Conservation (phyloP, 2,797 vertebrate species). For the Lerista edwardsae region DNA sequence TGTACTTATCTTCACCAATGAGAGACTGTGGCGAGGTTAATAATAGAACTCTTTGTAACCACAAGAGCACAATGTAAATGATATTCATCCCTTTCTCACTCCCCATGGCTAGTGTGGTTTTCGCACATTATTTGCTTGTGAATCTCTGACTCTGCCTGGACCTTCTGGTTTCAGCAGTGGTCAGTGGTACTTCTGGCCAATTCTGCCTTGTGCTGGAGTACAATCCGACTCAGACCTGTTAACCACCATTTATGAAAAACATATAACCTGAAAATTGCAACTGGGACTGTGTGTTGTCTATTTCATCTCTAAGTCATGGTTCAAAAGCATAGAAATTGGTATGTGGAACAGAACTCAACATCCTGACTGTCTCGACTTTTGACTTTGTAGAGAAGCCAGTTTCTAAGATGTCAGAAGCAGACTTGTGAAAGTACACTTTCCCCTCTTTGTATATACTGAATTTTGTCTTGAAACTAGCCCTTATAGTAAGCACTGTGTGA, state of each 20-base stretch:
- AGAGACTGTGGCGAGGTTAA: background rate
- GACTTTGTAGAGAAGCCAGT: background rate
- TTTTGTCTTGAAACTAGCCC: no score
- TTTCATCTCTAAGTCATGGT: background rate
- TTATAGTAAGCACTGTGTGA: no score
- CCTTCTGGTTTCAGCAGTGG: background rate
- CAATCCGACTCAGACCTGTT: background rate
- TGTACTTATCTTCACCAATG: background rate
- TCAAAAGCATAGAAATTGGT: background rate
- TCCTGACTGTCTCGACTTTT: background rate
- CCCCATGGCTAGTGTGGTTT: constrained; percentile 22
- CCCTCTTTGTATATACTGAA: no score
- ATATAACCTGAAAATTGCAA: background rate
- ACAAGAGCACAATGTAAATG: background rate
- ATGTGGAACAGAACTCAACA: background rate
- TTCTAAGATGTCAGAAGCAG: background rate
- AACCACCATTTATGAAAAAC: background rate
- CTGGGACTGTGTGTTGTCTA: background rate
- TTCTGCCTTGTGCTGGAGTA: background rate
- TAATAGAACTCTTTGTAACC: constrained; percentile 1
- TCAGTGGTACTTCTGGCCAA: background rate
- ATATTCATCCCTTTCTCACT: background rate
- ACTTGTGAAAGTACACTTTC: no score
- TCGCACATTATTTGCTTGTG: background rate
- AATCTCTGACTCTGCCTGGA: background rate